Conservation (phyloP, 2,113 vertebrate genomes). For the Cynocephalus volans region DNA sequence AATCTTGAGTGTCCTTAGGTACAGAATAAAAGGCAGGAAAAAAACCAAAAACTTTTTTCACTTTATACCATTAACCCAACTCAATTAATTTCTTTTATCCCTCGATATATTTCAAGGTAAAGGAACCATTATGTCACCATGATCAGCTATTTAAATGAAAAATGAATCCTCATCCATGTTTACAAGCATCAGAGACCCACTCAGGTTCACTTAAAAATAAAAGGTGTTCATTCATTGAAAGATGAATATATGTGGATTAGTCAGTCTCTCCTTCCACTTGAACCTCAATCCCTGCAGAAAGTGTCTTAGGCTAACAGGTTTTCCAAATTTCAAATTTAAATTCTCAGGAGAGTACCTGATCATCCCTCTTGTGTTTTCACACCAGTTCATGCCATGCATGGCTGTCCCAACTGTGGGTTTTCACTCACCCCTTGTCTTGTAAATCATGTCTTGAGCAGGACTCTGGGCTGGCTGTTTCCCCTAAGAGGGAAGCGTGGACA, state of each 20-base stretch:
- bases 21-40: not conserved
- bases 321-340: not conserved
- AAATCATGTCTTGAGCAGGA: not conserved
- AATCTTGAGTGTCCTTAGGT: not conserved
- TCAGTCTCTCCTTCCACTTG: not conserved
- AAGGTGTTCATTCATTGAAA: not conserved
- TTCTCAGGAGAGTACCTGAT: not conserved
- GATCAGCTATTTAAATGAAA: slow-evolving; percentile 22
- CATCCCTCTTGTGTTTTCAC: not conserved
- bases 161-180: not conserved
- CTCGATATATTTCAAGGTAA: not conserved
- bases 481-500: not conserved
- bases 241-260: not conserved
- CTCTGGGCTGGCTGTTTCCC: not conserved
- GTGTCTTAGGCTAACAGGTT: not conserved
- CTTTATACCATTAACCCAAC: not conserved
- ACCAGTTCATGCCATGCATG: not conserved
- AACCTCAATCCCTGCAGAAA: not conserved
- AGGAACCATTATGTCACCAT: not conserved
- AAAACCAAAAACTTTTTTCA: not conserved
- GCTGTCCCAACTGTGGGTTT: not conserved
- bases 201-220: not conserved
- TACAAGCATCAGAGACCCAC: not conserved
- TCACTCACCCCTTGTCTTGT: not conserved
- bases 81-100: slow-evolving; percentile 20